Base-by-base conservation (phyloP, 1,140 invertebrate genomes). In the Dryas iulia region DNA sequence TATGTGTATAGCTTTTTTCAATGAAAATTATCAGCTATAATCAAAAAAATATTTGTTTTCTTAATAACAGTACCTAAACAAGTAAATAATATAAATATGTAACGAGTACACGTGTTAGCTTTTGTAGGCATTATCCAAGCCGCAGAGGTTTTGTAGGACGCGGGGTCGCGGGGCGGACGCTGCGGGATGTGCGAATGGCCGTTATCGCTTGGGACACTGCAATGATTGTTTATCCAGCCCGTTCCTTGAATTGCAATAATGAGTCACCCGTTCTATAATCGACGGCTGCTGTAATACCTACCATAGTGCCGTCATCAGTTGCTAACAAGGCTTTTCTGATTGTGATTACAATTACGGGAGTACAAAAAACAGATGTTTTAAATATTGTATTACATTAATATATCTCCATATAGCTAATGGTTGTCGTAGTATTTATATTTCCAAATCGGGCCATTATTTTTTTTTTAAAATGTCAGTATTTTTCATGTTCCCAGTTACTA, bases 241-340 rank as follows among this genome's bases (percentile, higher is more conserved):
- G 86, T 91, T 91, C 88, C 83, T 86, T 86, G 88, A 91, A 91
- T 89, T 88, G 87, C 86, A 87, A 87, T 82, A 86, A 88, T 91
- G 88, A 91, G 72, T 91, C 87, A 91, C 69, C 54, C 69, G 75
- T 76, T 81, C 79, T 81, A 84, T 87, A 90, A 88, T 84, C 83
- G 81, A 72, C 59, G 75, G 71, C 69, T 81, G 66, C 72, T 75
- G 76, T 83, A 78, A 79, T 82, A 80, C 70, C 77, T 77, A 75
- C 56, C 59, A 30, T 56, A 71, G 71, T 66, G 73, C 73, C 72
- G 71, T 73, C 72, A 69, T 74, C 64, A 28, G 31, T 69, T 72
- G 23, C 26, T 25, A 52, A 59, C 61, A 35, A 69, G 35, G 30
- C 14, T 5, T 39, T 35, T 57, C 24, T 24, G 54, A 25, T 18